These are phyloP conservation scores for Machaerirhynchus nigripectus DNA, from an alignment of 2,113 vertebrate species.

Conservation along the genomic window DNA sequence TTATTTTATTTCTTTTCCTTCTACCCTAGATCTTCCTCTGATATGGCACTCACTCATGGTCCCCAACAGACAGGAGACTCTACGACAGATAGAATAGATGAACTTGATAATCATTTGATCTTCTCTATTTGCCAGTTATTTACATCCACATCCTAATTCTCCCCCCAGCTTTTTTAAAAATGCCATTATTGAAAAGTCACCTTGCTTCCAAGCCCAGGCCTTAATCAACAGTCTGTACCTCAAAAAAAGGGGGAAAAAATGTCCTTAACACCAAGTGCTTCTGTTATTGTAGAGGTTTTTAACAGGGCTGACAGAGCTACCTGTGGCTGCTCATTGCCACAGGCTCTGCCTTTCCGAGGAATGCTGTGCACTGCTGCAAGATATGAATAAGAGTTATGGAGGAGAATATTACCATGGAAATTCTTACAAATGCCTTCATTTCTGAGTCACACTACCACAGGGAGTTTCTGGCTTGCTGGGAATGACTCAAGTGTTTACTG, in stretches of 20 bases:
- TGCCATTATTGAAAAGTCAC: neutral
- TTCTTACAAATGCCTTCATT: slow-evolving; percentile 18
- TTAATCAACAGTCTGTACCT: neutral
- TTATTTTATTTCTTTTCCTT: neutral
- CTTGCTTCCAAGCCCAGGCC: neutral
- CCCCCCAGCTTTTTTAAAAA: neutral
- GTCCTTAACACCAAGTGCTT: neutral
- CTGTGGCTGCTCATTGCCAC: neutral
- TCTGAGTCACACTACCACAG: slow-evolving; percentile 39
- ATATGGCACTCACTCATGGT: neutral
- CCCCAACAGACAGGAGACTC: neutral
- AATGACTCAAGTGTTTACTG: slow-evolving; percentile 40
- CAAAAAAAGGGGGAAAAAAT: neutral
- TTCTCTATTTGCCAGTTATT: neutral
- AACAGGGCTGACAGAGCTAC: neutral
- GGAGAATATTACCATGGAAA: slow-evolving; percentile 40
- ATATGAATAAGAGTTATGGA: neutral
- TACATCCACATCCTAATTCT: neutral
- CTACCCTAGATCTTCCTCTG: neutral
- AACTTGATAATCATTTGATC: neutral
- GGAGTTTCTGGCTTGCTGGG: slow-evolving; percentile 27
- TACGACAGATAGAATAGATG: neutral
- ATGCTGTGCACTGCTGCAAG: neutral
- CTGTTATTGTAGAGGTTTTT: neutral
- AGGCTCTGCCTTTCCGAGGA: neutral